phyloP scores from a whole-genome alignment of 2,888 invertebrate species.

The Cremastobaeus sp. region DNA sequence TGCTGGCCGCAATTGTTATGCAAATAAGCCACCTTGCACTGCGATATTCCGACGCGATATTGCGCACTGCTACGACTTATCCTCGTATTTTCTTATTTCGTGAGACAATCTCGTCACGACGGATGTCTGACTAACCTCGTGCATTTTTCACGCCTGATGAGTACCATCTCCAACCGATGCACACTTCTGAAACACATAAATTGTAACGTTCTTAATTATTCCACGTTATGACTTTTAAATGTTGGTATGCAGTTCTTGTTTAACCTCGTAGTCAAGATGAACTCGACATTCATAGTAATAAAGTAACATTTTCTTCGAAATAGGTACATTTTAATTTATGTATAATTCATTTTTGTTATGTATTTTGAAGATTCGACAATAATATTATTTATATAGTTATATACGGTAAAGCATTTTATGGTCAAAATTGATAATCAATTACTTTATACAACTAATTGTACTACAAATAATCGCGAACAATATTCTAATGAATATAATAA shows the following conservation, averaged over 20 bases:
- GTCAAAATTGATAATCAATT: too few species aligned
- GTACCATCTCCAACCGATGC: conserved; percentile 19
- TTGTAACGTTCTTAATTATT: conserved; percentile 12
- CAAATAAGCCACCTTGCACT: conserved; percentile 45
- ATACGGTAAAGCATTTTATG: too few species aligned
- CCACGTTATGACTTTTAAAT: conserved; percentile 3
- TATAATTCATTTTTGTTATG: too few species aligned
- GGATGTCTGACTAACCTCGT: conserved; percentile 25
- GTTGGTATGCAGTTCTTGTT: conserved; percentile 1
- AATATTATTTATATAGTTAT: too few species aligned
- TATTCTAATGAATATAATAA: too few species aligned
- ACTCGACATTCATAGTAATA: too few species aligned
- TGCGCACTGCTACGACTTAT: conserved; percentile 38
- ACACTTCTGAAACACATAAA: conserved; percentile 34
- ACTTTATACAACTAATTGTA: too few species aligned
- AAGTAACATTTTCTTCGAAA: too few species aligned
- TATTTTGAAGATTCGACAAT: too few species aligned
- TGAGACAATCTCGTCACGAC: conserved; percentile 39
- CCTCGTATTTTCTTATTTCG: conserved; percentile 46
- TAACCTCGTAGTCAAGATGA: too few species aligned
- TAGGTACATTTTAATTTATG: too few species aligned
- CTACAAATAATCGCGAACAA: too few species aligned
- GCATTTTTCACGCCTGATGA: conserved; percentile 44
- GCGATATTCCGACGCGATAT: conserved; percentile 35
- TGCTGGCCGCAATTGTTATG: conserved; percentile 54